These are phyloP conservation scores for Sander vitreus DNA, from an alignment of 2,113 vertebrate genomes.

Conservation along the genomic window DNA sequence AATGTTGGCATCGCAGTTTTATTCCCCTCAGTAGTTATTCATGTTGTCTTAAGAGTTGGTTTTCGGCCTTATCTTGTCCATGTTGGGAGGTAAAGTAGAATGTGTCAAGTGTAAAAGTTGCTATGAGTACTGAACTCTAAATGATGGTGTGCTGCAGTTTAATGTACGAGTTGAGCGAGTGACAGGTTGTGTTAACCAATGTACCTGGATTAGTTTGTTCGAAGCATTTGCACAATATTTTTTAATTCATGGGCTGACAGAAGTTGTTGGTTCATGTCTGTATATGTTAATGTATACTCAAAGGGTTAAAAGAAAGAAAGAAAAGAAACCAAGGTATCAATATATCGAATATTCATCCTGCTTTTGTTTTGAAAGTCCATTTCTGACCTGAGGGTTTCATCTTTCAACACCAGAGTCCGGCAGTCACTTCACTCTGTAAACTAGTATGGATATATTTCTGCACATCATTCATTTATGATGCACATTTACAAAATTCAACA, in stretches of 20 bases:
- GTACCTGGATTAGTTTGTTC: constrained; percentile 37
- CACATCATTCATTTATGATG: background rate
- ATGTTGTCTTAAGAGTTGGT: constrained; percentile 52
- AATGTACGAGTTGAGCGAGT: background rate
- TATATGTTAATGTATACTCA: constrained; percentile 37
- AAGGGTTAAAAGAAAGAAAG: background rate
- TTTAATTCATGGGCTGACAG: constrained; percentile 15
- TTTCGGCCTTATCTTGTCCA: constrained; percentile 59
- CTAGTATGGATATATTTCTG: background rate
- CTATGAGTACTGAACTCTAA: constrained; percentile 53
- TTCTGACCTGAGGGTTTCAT: constrained; percentile 7
- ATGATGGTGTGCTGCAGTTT: constrained; percentile 42
- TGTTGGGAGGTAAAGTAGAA: constrained; percentile 36
- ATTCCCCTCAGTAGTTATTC: constrained; percentile 8
- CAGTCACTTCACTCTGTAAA: background rate
- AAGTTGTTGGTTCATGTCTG: constrained; percentile 13
- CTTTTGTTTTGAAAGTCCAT: constrained; percentile 22
- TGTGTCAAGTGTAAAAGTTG: constrained; percentile 32
- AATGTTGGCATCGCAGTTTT: constrained; percentile 5
- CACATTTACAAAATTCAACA: background rate
- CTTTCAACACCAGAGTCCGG: constrained; percentile 7
- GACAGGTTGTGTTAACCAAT: constrained; percentile 7
- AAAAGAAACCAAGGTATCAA: background rate
- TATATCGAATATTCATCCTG: constrained; percentile 12
- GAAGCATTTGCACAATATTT: constrained; percentile 68